These are phyloP conservation scores for Baryphthengus martii DNA, from an alignment of 2,113 vertebrate species.

Conservation along the genomic window DNA sequence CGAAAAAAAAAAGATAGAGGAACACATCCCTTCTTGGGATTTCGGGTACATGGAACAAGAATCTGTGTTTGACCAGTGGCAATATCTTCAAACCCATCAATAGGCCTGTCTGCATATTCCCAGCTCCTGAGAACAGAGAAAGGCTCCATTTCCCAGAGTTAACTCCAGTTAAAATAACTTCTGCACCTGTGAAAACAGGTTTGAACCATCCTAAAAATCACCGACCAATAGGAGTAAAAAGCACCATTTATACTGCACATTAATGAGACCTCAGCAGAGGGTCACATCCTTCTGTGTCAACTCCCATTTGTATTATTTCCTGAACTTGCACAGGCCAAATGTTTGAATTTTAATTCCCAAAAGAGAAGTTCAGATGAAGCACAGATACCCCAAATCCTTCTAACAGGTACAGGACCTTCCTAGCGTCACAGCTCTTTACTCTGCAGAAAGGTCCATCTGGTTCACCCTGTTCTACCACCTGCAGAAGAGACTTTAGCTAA, in stretches of 20 bases:
- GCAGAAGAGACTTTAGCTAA: not conserved
- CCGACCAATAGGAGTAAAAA: not conserved
- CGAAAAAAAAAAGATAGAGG: not conserved
- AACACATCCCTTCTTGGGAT: not conserved
- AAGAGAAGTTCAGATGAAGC: not conserved
- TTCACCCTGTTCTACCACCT: not conserved
- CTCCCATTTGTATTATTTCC: not conserved
- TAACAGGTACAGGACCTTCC: not conserved
- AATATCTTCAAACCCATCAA: not conserved
- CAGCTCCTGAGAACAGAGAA: not conserved
- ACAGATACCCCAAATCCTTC: not conserved
- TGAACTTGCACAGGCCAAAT: accelerated
- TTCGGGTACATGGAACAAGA: not conserved
- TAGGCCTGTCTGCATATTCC: not conserved
- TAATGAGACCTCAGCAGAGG: not conserved
- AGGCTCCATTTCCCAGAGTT: not conserved
- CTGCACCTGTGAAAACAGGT: not conserved
- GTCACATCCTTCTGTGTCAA: not conserved
- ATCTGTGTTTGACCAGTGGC: not conserved
- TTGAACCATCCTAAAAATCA: not conserved
- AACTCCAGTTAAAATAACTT: not conserved
- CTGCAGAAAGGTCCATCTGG: not conserved
- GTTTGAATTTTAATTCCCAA: not conserved
- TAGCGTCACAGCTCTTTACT: not conserved
- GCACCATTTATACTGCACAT: not conserved